These are phyloP conservation scores for Chelon labrosus DNA, from an alignment of 2,797 vertebrate species.

Conservation along the genomic window DNA sequence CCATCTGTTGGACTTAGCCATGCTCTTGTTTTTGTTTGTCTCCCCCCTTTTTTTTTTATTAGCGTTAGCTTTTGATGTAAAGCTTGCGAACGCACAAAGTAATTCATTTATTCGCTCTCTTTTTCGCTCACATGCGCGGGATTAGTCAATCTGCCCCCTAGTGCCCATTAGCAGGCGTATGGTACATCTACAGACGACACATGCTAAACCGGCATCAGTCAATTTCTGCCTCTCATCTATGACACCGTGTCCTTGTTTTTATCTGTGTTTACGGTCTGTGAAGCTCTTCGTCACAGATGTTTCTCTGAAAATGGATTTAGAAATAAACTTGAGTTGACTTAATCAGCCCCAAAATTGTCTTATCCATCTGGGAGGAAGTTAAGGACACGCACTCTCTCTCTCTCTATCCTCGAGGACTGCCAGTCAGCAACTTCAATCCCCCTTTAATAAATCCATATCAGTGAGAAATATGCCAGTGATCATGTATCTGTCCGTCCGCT, in stretches of 20 bases:
- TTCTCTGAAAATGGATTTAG: constrained; percentile 56
- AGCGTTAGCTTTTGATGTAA: constrained; percentile 16
- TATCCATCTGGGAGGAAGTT: constrained; percentile 55
- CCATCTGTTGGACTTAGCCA: constrained; percentile 39
- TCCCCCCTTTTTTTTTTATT: constrained; percentile 1
- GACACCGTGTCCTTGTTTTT: constrained; percentile 58
- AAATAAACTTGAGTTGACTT: constrained; percentile 60
- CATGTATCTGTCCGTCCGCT: background rate
- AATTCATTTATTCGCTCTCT: constrained; percentile 54
- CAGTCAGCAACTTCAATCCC: constrained; percentile 20
- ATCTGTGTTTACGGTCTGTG: constrained; percentile 48
- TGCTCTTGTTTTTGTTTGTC: constrained; percentile 39
- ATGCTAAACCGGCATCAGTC: constrained; percentile 41
- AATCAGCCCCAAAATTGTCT: constrained; percentile 45
- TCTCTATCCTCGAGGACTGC: background rate
- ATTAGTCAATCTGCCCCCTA: constrained; percentile 55
- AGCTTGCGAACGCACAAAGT: constrained; percentile 35
- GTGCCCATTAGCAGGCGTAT: constrained; percentile 49
- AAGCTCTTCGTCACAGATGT: constrained; percentile 52
- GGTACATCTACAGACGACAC: constrained; percentile 37
- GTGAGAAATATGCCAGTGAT: constrained; percentile 13
- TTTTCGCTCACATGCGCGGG: constrained; percentile 16
- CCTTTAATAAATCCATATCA: constrained; percentile 13
- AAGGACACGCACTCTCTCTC: background rate
- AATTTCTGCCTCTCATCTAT: constrained; percentile 35